Conservation (phyloP, 1,140 invertebrate genomes). For the Drosophila subobscura region DNA sequence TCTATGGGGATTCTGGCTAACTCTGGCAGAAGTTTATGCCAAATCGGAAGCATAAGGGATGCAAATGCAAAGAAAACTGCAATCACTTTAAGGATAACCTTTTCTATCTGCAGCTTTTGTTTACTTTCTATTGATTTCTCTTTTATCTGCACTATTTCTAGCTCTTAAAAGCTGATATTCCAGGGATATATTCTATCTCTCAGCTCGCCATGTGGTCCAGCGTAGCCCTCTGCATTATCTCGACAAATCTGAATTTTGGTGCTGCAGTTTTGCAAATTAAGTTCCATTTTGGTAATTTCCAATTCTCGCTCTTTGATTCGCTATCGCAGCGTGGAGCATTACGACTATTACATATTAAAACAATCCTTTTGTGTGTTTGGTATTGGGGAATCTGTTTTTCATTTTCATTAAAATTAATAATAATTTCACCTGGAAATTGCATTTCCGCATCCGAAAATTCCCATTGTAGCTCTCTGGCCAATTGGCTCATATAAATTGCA, state of each 20-base stretch:
- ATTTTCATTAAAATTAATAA: conserved; percentile 68
- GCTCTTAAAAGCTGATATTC: too few relatives aligned
- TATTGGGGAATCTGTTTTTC: conserved; percentile 34
- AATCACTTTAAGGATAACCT: too few relatives aligned
- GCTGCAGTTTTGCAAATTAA: conserved; percentile 25
- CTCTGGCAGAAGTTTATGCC: conserved; percentile 5
- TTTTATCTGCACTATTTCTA: too few relatives aligned
- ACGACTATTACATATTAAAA: conserved; percentile 37
- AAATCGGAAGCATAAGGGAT: conserved; percentile 2
- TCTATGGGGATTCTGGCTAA: conserved; percentile 22
- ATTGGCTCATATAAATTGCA: conserved; percentile 66
- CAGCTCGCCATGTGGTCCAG: too few relatives aligned
- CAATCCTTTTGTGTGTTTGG: conserved; percentile 21
- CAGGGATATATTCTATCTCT: background rate
- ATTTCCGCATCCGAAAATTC: conserved; percentile 38
- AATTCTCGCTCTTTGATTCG: conserved; percentile 10
- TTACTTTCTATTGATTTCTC: too few relatives aligned
- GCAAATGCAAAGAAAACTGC: too few relatives aligned
- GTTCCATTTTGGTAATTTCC: conserved; percentile 17
- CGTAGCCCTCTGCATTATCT: background rate
- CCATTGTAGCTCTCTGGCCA: conserved; percentile 44
- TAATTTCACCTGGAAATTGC: conserved; percentile 60
- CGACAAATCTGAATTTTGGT: conserved; percentile 7
- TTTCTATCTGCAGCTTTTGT: too few relatives aligned
- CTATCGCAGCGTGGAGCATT: background rate